These are phyloP conservation scores for Halichondria panicea DNA, from an alignment of 37 sponge, comb jelly and placozoan species.

Conservation along the genomic window DNA sequence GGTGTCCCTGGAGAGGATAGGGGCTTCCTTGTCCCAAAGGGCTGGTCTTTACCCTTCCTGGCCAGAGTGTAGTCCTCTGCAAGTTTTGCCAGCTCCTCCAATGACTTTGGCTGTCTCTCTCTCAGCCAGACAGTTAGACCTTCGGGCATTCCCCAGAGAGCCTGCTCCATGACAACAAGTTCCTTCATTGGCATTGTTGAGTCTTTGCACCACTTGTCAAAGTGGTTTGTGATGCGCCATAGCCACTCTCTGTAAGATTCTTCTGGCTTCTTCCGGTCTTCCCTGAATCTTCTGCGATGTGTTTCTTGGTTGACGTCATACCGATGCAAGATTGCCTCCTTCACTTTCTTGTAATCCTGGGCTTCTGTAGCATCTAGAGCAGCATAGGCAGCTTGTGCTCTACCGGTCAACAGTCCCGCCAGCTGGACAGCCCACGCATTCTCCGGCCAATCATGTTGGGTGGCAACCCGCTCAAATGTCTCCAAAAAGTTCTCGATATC, in stretches of 20 bases:
- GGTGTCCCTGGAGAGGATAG: neutral
- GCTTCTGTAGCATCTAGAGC: conserved; percentile 1
- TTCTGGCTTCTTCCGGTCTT: neutral
- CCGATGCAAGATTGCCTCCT: conserved; percentile 25
- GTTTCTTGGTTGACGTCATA: conserved; percentile 37
- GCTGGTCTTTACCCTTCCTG: neutral
- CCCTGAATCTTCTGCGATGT: conserved; percentile 7
- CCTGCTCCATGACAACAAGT: conserved; percentile 24
- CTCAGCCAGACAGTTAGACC: conserved; percentile 36
- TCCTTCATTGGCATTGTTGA: conserved; percentile 5
- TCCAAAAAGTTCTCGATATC: conserved; percentile 30
- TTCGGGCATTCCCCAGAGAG: conserved; percentile 1
- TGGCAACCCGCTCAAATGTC: conserved; percentile 22
- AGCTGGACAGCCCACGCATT: no score
- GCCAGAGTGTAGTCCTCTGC: conserved; percentile 35
- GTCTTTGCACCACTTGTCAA: conserved; percentile 8
- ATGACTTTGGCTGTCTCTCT: conserved; percentile 20
- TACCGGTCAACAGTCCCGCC: conserved; percentile 13
- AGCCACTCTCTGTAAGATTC: conserved; percentile 1
- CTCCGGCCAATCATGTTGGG: neutral
- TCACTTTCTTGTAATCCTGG: conserved; percentile 12
- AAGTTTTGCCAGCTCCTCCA: conserved; percentile 18
- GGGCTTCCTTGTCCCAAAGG: neutral
- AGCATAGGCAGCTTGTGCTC: conserved; percentile 11
- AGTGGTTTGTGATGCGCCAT: neutral